Conservation (phyloP, 2,888 invertebrate species). For the Drosophila nr. perissopoda region DNA sequence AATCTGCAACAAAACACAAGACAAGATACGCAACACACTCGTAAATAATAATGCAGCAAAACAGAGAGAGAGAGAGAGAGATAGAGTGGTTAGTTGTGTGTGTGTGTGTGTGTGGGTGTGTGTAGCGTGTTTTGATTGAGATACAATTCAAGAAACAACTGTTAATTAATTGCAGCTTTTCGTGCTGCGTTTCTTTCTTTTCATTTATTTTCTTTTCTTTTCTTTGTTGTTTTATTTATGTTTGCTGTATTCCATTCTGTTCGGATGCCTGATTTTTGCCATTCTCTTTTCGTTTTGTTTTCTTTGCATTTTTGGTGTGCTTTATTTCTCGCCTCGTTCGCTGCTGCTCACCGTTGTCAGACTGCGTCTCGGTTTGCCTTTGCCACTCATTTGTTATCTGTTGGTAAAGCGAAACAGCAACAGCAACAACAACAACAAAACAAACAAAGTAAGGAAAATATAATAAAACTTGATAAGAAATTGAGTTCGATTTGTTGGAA, state of each 20-base stretch:
- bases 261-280: conserved; percentile 4
- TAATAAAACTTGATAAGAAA: conserved; percentile 56
- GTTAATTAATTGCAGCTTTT: conserved; percentile 70
- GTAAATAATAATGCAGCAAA: conserved; percentile 36
- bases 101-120: not conserved
- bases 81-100: not conserved
- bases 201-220: not conserved
- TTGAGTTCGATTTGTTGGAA: conserved; percentile 57
- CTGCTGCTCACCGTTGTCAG: conserved; percentile 64
- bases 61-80: not conserved
- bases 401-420: conserved; percentile 16
- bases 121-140: conserved; percentile 40
- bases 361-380: conserved; percentile 58
- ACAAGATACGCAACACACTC: conserved; percentile 30
- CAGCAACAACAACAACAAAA: conserved; percentile 2
- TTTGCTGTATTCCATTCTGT: not conserved
- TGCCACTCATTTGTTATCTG: conserved; percentile 68
- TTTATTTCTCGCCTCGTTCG: not conserved
- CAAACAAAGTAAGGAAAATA: not conserved
- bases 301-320: not conserved
- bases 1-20: conserved; percentile 68
- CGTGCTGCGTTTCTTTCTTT: conserved; percentile 41
- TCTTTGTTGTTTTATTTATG: not conserved
- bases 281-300: conserved; percentile 4
- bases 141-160: conserved; percentile 44